Percentiles rank a stretch among this genome's conserved stretches.
These are phyloP conservation scores for Synanthedon formicaeformis DNA, from an alignment of 2,888 invertebrate species.

Conservation along the genomic window DNA sequence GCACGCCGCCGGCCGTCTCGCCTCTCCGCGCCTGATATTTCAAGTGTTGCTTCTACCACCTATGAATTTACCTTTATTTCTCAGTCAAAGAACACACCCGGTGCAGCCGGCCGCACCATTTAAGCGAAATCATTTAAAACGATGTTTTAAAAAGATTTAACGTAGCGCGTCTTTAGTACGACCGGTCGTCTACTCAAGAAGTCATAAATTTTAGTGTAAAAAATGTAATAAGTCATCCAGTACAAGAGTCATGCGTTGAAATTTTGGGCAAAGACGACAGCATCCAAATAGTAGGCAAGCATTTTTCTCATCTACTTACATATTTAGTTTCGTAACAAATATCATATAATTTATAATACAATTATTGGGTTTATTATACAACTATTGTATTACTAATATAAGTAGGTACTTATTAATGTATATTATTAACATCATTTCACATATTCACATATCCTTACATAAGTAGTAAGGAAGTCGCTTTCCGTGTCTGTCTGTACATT, in stretches of 20 bases:
- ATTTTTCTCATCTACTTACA: not conserved
- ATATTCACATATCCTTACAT: no score
- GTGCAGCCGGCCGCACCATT: constrained; percentile 55
- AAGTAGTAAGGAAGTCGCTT: no score
- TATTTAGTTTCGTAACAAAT: no score
- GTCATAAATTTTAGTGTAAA: not conserved
- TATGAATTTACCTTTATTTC: constrained; percentile 58
- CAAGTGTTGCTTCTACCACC: constrained; percentile 65
- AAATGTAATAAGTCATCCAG: not conserved
- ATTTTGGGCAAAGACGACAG: not conserved
- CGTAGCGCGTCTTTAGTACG: not conserved
- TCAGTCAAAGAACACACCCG: constrained; percentile 54
- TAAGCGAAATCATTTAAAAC: constrained; percentile 10
- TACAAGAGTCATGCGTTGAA: not conserved
- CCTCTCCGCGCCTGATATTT: constrained; percentile 67
- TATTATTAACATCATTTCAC: no score
- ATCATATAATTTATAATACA: no score
- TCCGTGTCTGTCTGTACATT: no score
- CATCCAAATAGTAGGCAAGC: not conserved
- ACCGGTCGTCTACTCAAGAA: not conserved
- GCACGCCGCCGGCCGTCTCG: constrained; percentile 57
- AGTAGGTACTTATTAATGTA: no score
- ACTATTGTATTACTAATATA: no score
- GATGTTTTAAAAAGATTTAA: not conserved
- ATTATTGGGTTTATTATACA: no score